Evolutionary conservation across 2,113 vertebrate species (phyloP).

Genomic region (Lates calcarifer): DNA sequence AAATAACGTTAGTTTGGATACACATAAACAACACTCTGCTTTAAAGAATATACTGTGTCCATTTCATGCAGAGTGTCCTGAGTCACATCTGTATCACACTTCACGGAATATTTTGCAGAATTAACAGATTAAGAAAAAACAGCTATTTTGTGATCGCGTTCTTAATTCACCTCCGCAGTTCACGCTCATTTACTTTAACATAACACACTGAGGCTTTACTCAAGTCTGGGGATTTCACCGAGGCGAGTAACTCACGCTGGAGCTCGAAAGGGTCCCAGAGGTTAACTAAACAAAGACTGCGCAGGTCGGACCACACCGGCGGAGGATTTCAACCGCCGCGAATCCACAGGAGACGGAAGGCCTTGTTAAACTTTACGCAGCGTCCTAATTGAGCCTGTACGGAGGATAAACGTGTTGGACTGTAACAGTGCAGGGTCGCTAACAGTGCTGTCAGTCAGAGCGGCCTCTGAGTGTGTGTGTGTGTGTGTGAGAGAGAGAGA

Average conservation of each 20-base stretch:
- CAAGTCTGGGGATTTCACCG: constrained; percentile 69
- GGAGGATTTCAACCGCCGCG: constrained; percentile 86
- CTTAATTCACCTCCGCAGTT: constrained; percentile 35
- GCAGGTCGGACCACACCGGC: constrained; percentile 94
- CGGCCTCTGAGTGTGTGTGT: background rate
- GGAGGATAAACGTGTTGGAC: constrained; percentile 72
- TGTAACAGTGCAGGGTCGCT: constrained; percentile 1
- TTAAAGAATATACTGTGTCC: background rate
- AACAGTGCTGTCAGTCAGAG: constrained; percentile 46
- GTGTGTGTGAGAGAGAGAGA: constrained; percentile 2
- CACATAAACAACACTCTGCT: too few relatives aligned
- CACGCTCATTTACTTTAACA: constrained; percentile 58
- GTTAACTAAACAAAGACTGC: constrained; percentile 96
- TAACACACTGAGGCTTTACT: constrained; percentile 66
- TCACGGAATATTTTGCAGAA: constrained; percentile 4
- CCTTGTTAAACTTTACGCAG: constrained; percentile 91
- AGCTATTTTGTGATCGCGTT: constrained; percentile 7
- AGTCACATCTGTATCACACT: background rate
- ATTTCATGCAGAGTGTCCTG: background rate
- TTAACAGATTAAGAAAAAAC: constrained; percentile 32
- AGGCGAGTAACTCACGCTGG: constrained; percentile 82
- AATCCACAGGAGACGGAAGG: constrained; percentile 86
- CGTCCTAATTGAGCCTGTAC: constrained; percentile 84
- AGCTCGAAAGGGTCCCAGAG: constrained; percentile 87
- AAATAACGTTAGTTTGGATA: background rate